Percentiles rank a stretch among this genome's conserved stretches.
Evolutionary conservation across 1,140 invertebrate genomes (phyloP).

Genomic region (Hesperophylax magnus): DNA sequence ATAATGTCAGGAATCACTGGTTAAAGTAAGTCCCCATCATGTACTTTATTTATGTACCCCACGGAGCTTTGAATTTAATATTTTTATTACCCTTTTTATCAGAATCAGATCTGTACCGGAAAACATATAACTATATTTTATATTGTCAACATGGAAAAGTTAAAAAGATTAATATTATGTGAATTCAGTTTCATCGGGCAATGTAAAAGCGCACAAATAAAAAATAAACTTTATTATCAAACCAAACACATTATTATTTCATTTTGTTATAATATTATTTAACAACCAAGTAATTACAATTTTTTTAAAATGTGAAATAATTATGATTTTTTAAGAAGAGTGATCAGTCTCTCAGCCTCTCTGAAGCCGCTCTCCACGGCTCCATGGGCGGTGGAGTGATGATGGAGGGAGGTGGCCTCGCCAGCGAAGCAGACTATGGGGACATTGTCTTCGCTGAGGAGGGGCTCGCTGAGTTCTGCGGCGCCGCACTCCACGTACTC

Average conservation of each 20-base stretch:
- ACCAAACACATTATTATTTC: not conserved
- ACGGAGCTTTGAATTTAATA: too few species aligned
- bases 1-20: too few species aligned
- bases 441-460: conserved; percentile 57
- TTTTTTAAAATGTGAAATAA: too few species aligned
- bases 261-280: not conserved
- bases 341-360: conserved; percentile 76
- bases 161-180: not conserved
- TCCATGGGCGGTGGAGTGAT: conserved; percentile 85
- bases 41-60: too few species aligned
- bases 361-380: conserved; percentile 84
- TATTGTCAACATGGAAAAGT: not conserved
- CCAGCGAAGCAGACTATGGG: conserved; percentile 77
- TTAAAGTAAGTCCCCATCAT: too few species aligned
- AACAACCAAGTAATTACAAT: too few species aligned
- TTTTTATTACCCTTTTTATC: too few species aligned
- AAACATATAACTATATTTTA: too few species aligned
- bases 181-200: too few species aligned
- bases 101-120: too few species aligned
- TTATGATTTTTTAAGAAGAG: conserved; percentile 36
- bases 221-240: conserved; percentile 32
- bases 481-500: conserved; percentile 42
- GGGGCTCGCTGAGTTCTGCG: conserved; percentile 49
- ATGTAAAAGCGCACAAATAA: not conserved
- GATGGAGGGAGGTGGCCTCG: conserved; percentile 78